Conservation (phyloP, 2,797 vertebrate genomes). For the Rachycentron canadum region DNA sequence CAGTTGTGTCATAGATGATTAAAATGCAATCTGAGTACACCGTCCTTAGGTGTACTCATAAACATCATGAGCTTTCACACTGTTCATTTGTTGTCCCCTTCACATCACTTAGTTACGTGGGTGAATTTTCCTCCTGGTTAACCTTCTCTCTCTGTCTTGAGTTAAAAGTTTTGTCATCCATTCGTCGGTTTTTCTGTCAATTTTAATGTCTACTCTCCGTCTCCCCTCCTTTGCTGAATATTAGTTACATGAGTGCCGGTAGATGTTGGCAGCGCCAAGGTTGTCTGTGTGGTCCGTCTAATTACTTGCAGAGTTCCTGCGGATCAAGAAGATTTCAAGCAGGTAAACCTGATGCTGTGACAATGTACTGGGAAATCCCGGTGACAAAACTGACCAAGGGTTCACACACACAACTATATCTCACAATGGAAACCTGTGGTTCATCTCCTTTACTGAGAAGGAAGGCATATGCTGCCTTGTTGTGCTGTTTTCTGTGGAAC, state of each 20-base stretch:
- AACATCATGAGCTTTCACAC: constrained; percentile 7
- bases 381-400: background rate
- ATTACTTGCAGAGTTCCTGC: background rate
- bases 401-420: background rate
- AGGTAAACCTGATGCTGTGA: constrained; percentile 8
- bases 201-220: background rate
- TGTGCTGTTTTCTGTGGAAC: constrained; percentile 7
- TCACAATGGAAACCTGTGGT: background rate
- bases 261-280: background rate
- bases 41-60: constrained; percentile 25
- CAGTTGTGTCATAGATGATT: background rate
- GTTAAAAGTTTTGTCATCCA: background rate
- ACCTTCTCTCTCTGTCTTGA: constrained; percentile 6
- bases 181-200: background rate
- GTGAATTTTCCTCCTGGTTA: background rate
- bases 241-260: background rate
- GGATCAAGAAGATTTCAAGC: background rate
- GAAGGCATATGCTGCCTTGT: background rate
- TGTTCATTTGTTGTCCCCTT: background rate
- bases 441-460: constrained; percentile 3
- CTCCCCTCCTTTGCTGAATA: background rate
- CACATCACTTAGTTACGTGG: background rate
- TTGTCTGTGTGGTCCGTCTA: constrained; percentile 2
- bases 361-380: background rate
- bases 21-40: constrained; percentile 2